A percentile compares a stretch with the other conserved stretches of the same genome.
Conservation (phyloP, 2,113 vertebrate species). For the Aleadryas rufinucha region DNA sequence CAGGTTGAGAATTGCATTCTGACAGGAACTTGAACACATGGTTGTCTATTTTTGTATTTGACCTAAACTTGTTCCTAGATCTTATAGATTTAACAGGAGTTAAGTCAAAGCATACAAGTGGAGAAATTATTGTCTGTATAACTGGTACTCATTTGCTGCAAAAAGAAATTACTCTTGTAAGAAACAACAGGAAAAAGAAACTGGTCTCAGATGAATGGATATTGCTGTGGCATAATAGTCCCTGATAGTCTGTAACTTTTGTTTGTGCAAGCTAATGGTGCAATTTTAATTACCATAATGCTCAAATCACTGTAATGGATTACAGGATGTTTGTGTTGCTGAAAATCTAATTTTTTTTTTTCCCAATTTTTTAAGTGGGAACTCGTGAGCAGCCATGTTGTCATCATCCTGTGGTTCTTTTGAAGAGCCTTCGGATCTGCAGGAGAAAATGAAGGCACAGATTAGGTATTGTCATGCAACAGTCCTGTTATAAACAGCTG, state of each 20-base stretch:
- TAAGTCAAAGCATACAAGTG: neutral
- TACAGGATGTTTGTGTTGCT: neutral
- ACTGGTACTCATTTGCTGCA: neutral
- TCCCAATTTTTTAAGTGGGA: neutral
- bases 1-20: neutral
- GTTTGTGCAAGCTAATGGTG: neutral
- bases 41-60: neutral
- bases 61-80: neutral
- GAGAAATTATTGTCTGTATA: neutral
- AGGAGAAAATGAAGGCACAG: neutral
- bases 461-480: neutral
- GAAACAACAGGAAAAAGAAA: neutral
- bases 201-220: neutral
- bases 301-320: neutral
- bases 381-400: neutral
- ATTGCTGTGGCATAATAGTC: neutral
- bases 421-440: neutral
- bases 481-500: neutral
- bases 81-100: neutral
- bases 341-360: neutral
- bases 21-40: neutral
- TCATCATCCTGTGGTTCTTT: neutral
- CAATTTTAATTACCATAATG: constrained; percentile 9
- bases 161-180: neutral
- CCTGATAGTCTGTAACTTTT: neutral